These are phyloP conservation scores for Vanessa cardui DNA, from an alignment of 2,888 invertebrate species.

Conservation along the genomic window DNA sequence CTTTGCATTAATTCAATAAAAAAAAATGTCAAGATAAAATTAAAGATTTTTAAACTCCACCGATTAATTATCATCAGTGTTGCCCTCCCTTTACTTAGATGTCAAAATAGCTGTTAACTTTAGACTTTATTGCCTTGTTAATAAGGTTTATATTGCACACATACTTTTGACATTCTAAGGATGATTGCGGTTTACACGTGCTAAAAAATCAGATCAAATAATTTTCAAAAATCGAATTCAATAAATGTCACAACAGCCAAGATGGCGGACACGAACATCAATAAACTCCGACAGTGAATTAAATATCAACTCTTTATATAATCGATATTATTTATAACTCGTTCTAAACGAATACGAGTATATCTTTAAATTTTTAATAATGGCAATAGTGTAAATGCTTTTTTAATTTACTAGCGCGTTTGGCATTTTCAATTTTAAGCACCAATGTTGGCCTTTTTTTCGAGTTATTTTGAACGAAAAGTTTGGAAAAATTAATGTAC, in stretches of 20 bases:
- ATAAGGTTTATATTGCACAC: slow-evolving; percentile 1
- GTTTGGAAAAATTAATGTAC: slow-evolving; percentile 30
- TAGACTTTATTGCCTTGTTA: neutral
- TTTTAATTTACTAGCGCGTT: slow-evolving; percentile 42
- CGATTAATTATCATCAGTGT: slow-evolving; percentile 16
- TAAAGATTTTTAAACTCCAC: neutral
- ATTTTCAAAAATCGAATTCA: slow-evolving; percentile 17
- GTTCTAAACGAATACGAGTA: neutral
- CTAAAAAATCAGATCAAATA: slow-evolving; percentile 35
- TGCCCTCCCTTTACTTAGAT: slow-evolving; percentile 27
- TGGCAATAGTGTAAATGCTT: slow-evolving; percentile 20
- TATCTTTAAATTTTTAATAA: neutral
- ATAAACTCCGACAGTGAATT: neutral
- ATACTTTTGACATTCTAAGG: slow-evolving; percentile 14
- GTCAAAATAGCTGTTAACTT: slow-evolving; percentile 20
- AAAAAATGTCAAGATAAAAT: neutral
- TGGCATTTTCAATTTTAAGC: slow-evolving; percentile 55
- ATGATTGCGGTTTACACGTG: slow-evolving; percentile 17
- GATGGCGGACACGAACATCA: too few relatives aligned
- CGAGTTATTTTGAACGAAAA: slow-evolving; percentile 28
- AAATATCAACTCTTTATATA: neutral
- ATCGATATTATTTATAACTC: neutral
- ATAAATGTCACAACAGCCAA: neutral
- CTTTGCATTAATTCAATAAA: neutral
- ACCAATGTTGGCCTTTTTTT: slow-evolving; percentile 64